Conservation (phyloP, 2,888 invertebrate species). For the Axea sp. region DNA sequence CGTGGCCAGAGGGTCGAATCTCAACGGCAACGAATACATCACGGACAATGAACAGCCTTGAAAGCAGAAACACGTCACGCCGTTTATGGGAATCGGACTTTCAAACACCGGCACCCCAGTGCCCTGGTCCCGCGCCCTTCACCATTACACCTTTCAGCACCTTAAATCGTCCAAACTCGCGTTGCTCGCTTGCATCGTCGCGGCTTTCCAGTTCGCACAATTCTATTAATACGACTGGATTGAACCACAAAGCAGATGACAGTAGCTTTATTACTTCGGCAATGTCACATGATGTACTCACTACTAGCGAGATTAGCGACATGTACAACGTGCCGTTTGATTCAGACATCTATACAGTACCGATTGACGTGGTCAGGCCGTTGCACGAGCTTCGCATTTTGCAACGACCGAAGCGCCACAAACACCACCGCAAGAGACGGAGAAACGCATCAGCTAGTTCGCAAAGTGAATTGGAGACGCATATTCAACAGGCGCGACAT, state of each 20-base stretch:
- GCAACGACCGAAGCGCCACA: slow-evolving; percentile 79
- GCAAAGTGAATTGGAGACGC: slow-evolving; percentile 77
- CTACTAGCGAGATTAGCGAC: slow-evolving; percentile 87
- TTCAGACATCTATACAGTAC: slow-evolving; percentile 92
- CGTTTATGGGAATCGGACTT: slow-evolving; percentile 82
- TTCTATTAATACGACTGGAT: slow-evolving; percentile 81
- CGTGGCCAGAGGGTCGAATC: slow-evolving; percentile 77
- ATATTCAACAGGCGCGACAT: slow-evolving; percentile 76
- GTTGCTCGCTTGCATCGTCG: slow-evolving; percentile 88
- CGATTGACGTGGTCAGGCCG: slow-evolving; percentile 88
- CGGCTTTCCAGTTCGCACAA: slow-evolving; percentile 92
- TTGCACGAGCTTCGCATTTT: slow-evolving; percentile 79
- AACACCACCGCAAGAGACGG: slow-evolving; percentile 79
- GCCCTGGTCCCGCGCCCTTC: slow-evolving; percentile 73
- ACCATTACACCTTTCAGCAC: slow-evolving; percentile 77
- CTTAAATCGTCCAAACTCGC: slow-evolving; percentile 84
- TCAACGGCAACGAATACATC: slow-evolving; percentile 66
- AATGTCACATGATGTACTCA: slow-evolving; percentile 91
- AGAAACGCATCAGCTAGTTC: slow-evolving; percentile 81
- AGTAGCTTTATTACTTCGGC: slow-evolving; percentile 93
- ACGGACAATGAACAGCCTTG: slow-evolving; percentile 63
- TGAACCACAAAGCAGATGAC: slow-evolving; percentile 89
- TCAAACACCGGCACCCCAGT: slow-evolving; percentile 81
- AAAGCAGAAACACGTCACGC: slow-evolving; percentile 66
- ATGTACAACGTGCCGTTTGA: slow-evolving; percentile 94